Base-by-base conservation (phyloP, 1,140 invertebrate species). In the Drosophila bocqueti region DNA sequence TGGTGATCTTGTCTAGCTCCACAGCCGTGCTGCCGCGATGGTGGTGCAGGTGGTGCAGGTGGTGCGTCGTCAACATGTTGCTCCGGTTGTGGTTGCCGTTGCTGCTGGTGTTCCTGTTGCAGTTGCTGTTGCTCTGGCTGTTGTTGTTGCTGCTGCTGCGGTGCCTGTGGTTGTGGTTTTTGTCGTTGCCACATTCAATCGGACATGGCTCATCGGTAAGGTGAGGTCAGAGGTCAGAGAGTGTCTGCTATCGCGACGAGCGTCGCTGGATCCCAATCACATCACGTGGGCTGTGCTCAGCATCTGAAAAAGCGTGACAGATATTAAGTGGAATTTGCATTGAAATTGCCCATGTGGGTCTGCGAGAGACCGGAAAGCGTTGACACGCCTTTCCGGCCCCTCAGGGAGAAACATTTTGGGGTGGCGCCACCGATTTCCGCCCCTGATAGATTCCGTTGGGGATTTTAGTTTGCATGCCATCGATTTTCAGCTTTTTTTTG, bases 11-110 rank as follows among this genome's bases (percentile, higher is more conserved):
- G 62, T 92, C 91, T 76, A 92, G 74, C 50, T 92, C 91, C 43
- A 92, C 77, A 13, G 91, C 84, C 69, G 87, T 91, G 46, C 86
- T 91, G 77, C 91, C 89, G 50, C 91, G 87, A 76, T 92, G 91
- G 81, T 92, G 91, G 68, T 92, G 87, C 77, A 92, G 71, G 52
- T 92, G 91, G 68, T 91, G 91, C 84, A 92, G 73, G 74, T 92
- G 91, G 87, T 92, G 91, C 69, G 91, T 92, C 16, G 91, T 92
- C 82, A 92, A 86, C 91, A 92, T 92, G 54, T 90, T 90, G 81
- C 59, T 59, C 49, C 21, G 61, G 42, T 63, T 49, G 31, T 31
- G 38, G 65, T 62, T 24, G 24, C 24, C 24, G 26, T 29, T 45
- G 47, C 18, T 63, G 18, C 24, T 63, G 45, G n/a, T 34, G 43